Evolutionary conservation across 2,797 vertebrate species (phyloP).

Genomic region (Syngnathus rostellatus): DNA sequence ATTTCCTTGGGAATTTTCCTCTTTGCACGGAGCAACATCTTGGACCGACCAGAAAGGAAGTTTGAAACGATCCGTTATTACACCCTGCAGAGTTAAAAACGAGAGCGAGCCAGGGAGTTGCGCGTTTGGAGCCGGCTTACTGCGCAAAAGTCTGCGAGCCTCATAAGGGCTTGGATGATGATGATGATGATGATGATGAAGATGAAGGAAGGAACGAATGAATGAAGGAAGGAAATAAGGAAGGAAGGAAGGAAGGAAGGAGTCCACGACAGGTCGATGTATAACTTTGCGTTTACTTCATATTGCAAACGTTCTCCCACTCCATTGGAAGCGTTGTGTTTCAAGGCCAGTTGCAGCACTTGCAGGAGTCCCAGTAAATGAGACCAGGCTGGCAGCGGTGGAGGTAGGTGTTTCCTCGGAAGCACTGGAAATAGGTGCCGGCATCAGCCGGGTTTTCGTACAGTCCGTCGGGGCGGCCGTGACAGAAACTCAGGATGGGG

Average conservation of each 20-base stretch:
- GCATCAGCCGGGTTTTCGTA: slow-evolving; percentile 53
- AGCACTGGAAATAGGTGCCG: slow-evolving; percentile 68
- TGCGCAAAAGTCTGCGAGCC: no score
- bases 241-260: neutral
- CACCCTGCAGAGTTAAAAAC: no score
- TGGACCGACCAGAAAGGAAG: no score
- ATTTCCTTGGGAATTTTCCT: no score
- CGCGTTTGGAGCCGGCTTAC: no score
- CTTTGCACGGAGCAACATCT: no score
- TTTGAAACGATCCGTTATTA: no score
- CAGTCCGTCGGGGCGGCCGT: slow-evolving; percentile 59
- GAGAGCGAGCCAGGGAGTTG: no score
- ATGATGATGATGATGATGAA: no score
- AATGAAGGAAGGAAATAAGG: neutral
- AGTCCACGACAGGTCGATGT: neutral
- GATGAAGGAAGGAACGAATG: neutral
- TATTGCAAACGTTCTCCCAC: neutral
- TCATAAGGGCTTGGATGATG: no score
- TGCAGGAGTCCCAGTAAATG: slow-evolving; percentile 64
- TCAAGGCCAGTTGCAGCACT: slow-evolving; percentile 70
- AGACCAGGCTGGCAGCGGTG: slow-evolving; percentile 67
- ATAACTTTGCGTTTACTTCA: neutral
- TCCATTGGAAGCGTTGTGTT: neutral
- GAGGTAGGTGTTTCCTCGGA: slow-evolving; percentile 61
- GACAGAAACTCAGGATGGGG: slow-evolving; percentile 55